Evolutionary conservation across 2,797 vertebrate species (phyloP).

Genomic region (Pygocentrus nattereri): DNA sequence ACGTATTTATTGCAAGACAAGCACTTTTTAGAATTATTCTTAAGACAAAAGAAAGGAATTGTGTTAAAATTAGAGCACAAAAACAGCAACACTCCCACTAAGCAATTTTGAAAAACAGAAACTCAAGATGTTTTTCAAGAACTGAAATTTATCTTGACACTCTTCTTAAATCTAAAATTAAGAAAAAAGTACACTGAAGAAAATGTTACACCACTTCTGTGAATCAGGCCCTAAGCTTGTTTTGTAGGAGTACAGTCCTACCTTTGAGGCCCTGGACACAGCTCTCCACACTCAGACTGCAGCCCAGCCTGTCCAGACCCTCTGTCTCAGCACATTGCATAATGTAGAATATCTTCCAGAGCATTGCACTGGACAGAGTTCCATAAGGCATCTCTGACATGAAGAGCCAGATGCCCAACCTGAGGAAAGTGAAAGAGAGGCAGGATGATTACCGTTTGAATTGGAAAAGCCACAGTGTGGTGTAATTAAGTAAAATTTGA

Average conservation of each 20-base stretch:
- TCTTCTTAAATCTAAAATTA: neutral
- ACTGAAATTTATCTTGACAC: too few species aligned
- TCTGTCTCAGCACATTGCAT: slow-evolving; percentile 91
- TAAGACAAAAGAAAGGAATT: too few species aligned
- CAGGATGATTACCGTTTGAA: neutral
- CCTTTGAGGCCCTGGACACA: slow-evolving; percentile 88
- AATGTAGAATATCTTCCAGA: slow-evolving; percentile 95
- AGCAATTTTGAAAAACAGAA: too few species aligned
- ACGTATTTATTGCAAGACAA: too few species aligned
- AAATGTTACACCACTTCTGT: neutral
- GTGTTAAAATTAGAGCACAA: too few species aligned
- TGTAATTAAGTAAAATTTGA: too few species aligned
- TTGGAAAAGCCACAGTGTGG: neutral
- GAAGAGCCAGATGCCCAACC: slow-evolving; percentile 96
- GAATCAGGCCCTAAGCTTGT: neutral
- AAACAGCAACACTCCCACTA: too few species aligned
- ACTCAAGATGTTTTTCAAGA: too few species aligned
- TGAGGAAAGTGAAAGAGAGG: slow-evolving; percentile 61
- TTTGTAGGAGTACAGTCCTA: slow-evolving; percentile 56
- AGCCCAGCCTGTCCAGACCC: slow-evolving; percentile 77
- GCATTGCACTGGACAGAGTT: slow-evolving; percentile 91
- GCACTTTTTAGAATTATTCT: too few species aligned
- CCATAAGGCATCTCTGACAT: slow-evolving; percentile 99
- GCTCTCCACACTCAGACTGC: slow-evolving; percentile 71
- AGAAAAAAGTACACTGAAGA: neutral